A percentile compares a stretch with the other conserved stretches of the same genome.
phyloP scores from a whole-genome alignment of 2,113 vertebrate genomes.

The Cephalopterus ornatus region DNA sequence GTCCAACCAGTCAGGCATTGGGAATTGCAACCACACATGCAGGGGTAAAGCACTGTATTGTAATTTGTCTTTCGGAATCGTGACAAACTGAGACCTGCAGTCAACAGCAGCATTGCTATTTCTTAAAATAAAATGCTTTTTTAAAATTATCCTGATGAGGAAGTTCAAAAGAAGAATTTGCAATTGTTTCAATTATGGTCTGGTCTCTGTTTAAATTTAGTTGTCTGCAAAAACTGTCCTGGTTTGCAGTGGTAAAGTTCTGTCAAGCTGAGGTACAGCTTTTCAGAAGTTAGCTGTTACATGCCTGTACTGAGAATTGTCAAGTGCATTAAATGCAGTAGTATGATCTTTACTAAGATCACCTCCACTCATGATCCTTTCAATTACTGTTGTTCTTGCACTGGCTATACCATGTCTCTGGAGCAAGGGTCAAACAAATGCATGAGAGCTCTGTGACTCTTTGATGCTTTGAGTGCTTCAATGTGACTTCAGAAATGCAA shows the following conservation, averaged over 20 bases:
- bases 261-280: not conserved
- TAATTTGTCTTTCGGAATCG: not conserved
- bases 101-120: not conserved
- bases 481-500: not conserved
- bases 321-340: not conserved
- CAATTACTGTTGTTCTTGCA: not conserved
- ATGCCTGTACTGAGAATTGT: not conserved
- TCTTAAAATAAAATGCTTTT: not conserved
- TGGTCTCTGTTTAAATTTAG: not conserved
- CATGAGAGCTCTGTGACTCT: not conserved
- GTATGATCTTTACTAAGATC: not conserved
- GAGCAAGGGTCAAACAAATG: not conserved
- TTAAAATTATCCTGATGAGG: not conserved
- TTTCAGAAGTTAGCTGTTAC: not conserved
- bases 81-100: not conserved
- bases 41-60: not conserved
- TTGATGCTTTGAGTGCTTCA: not conserved
- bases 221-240: not conserved
- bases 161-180: not conserved
- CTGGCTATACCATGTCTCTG: not conserved
- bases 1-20: no score
- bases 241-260: not conserved
- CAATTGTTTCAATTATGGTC: not conserved
- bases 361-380: not conserved
- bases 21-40: fast-evolving